phyloP scores from a whole-genome alignment of 1,140 invertebrate species.

The Apis cerana region DNA sequence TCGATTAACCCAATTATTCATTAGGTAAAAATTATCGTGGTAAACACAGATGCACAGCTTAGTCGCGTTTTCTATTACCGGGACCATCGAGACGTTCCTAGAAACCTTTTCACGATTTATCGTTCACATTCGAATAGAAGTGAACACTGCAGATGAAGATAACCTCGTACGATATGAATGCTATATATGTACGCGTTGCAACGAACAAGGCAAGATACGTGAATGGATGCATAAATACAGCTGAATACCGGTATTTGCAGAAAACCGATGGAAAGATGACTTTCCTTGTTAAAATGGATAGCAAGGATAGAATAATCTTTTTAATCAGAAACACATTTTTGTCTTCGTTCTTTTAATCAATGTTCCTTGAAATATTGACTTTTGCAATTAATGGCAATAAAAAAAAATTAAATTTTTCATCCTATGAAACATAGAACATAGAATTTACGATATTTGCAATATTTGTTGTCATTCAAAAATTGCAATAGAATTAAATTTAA shows the following conservation, averaged over 20 bases:
- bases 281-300: neutral
- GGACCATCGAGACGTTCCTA: conserved; percentile 23
- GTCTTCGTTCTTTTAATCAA: neutral
- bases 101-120: conserved; percentile 32
- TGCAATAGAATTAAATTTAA: too few relatives aligned
- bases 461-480: too few relatives aligned
- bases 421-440: too few relatives aligned
- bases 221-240: conserved; percentile 12
- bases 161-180: conserved; percentile 22
- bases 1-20: neutral
- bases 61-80: conserved; percentile 19
- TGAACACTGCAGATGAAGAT: conserved; percentile 30
- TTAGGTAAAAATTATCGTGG: neutral
- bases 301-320: neutral
- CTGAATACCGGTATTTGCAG: neutral
- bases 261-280: neutral
- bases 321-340: neutral
- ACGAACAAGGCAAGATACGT: conserved; percentile 8
- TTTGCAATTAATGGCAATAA: too few relatives aligned
- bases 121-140: conserved; percentile 27
- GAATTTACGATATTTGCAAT: too few relatives aligned
- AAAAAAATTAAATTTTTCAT: too few relatives aligned
- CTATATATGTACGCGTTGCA: conserved; percentile 4
- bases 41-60: neutral
- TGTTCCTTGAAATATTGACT: too few relatives aligned